Conservation (phyloP, 2,113 vertebrate genomes). For the Ascaphus truei region DNA sequence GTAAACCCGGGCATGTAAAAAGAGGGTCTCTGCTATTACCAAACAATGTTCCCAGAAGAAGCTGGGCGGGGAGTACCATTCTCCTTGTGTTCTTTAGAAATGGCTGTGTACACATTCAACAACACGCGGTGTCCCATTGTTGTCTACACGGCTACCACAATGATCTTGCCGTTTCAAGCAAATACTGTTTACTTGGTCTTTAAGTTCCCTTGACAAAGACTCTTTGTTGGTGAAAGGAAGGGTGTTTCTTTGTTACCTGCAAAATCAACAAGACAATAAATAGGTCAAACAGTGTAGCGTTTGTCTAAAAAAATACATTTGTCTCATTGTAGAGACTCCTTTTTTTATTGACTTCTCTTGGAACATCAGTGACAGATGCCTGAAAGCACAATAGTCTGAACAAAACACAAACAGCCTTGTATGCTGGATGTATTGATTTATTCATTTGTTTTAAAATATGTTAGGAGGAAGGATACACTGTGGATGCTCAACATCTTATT, state of each 20-base stretch:
- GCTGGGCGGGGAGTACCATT: neutral
- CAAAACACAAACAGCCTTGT: conserved; percentile 7
- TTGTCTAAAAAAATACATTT: conserved; percentile 13
- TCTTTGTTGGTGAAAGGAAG: neutral
- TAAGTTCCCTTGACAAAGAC: neutral
- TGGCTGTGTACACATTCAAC: neutral
- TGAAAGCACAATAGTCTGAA: conserved; percentile 1
- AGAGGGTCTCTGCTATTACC: neutral
- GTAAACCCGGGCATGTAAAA: neutral
- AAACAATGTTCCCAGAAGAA: neutral
- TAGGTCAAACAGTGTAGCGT: conserved; percentile 5
- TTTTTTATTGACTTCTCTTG: conserved; percentile 25
- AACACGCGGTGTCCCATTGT: neutral
- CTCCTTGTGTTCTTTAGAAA: neutral
- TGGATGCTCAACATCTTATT: neutral
- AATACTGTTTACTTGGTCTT: neutral
- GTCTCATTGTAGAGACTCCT: conserved; percentile 14
- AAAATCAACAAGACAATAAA: conserved; percentile 7
- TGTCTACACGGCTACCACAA: neutral
- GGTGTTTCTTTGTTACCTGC: conserved; percentile 31
- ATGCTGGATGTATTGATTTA: conserved; percentile 3
- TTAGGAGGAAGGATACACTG: neutral
- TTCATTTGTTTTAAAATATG: conserved; percentile 12
- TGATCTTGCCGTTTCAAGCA: neutral
- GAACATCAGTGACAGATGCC: conserved; percentile 16